A percentile compares a stretch with the other conserved stretches of the same genome.
Evolutionary conservation across 2,113 vertebrate genomes (phyloP).

Genomic region (Monarcha castaneiventris): DNA sequence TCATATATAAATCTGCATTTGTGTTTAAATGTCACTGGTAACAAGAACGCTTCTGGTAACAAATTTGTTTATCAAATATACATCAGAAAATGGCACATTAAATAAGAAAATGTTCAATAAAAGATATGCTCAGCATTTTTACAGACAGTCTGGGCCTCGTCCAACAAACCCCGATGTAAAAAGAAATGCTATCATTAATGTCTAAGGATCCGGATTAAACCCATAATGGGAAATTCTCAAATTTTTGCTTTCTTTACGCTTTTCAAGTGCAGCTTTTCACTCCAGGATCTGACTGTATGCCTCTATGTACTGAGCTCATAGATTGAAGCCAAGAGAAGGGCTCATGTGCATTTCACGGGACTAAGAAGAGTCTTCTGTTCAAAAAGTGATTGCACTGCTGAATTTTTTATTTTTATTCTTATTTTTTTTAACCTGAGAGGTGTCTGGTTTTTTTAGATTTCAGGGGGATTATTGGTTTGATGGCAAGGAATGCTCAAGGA

Average conservation of each 20-base stretch:
- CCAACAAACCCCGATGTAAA: background rate
- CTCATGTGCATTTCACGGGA: background rate
- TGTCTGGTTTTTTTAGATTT: background rate
- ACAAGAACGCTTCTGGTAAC: slow-evolving; percentile 44
- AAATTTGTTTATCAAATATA: slow-evolving; percentile 50
- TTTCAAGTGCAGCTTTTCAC: background rate
- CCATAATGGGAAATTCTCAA: background rate
- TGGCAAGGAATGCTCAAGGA: background rate
- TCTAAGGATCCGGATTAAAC: background rate
- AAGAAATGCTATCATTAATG: background rate
- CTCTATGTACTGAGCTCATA: background rate
- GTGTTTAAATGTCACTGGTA: slow-evolving; percentile 57
- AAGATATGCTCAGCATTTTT: slow-evolving; percentile 41
- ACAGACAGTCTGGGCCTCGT: background rate
- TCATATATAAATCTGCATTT: slow-evolving; percentile 46
- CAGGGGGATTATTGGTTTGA: background rate
- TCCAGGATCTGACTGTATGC: background rate
- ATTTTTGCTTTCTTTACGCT: background rate
- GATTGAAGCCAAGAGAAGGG: background rate
- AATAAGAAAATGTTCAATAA: slow-evolving; percentile 48
- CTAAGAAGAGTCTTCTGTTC: background rate
- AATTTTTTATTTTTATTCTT: background rate
- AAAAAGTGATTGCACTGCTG: background rate
- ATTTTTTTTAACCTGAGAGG: background rate
- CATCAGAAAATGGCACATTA: slow-evolving; percentile 45